phyloP scores from a whole-genome alignment of 2,113 vertebrate species.

The Struthidea cinerea region DNA sequence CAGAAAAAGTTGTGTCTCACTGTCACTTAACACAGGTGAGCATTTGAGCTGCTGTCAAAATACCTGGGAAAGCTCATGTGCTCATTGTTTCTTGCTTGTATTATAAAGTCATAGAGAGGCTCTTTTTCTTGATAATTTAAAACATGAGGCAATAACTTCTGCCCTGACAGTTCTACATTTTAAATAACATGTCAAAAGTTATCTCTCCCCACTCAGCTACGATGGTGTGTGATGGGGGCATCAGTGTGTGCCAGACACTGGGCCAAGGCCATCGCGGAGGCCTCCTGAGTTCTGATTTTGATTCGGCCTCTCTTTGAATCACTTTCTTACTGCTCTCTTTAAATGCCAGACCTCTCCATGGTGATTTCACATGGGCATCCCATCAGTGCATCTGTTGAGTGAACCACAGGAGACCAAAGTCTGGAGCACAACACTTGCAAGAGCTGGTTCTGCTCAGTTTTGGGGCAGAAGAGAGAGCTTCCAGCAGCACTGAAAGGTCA shows the following conservation, averaged over 20 bases:
- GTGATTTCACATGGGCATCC: neutral
- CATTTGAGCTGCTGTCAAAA: neutral
- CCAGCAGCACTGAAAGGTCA: neutral
- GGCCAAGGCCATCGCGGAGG: neutral
- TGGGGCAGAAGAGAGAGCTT: neutral
- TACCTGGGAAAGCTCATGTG: neutral
- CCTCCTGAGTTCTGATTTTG: neutral
- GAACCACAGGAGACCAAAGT: neutral
- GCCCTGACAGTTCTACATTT: neutral
- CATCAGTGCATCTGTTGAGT: neutral
- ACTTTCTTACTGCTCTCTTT: neutral
- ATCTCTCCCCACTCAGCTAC: neutral
- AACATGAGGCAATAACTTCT: neutral
- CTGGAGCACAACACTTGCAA: fast-evolving
- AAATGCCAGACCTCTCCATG: neutral
- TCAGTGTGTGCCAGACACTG: fast-evolving
- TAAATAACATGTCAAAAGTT: neutral
- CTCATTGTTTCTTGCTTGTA: neutral
- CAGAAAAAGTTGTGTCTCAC: neutral
- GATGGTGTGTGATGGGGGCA: neutral
- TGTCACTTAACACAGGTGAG: neutral
- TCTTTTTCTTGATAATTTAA: neutral
- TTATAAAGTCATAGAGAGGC: neutral
- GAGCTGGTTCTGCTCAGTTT: neutral
- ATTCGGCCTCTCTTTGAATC: neutral